Conservation (phyloP, 2,113 vertebrate genomes). For the Alouatta palliata region DNA sequence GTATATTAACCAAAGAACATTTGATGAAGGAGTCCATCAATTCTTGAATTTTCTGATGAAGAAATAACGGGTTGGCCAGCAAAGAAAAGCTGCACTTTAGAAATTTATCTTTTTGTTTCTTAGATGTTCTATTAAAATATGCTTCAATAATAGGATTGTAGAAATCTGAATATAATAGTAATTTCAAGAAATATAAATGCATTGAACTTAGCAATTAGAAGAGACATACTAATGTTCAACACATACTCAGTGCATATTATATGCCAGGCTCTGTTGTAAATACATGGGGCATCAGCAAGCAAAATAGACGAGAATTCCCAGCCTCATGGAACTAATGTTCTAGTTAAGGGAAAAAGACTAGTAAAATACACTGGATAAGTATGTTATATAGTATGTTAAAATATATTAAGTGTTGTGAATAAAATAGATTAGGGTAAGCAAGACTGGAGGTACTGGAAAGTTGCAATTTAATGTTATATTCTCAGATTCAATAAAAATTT, state of each 20-base stretch:
- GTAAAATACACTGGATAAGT: neutral
- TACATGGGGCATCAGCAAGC: neutral
- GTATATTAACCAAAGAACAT: conserved; percentile 90
- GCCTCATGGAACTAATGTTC: neutral
- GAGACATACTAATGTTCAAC: neutral
- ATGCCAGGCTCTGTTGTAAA: neutral
- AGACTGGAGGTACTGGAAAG: neutral
- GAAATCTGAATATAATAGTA: neutral
- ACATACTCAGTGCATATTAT: neutral
- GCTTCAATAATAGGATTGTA: conserved; percentile 76
- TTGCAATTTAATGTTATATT: neutral
- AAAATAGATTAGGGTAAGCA: neutral
- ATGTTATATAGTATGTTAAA: neutral
- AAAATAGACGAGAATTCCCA: neutral
- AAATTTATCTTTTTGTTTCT: conserved; percentile 93
- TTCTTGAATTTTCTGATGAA: conserved; percentile 92
- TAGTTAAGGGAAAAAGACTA: neutral
- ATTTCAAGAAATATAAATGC: neutral
- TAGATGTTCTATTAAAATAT: conserved; percentile 88
- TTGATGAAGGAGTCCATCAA: conserved; percentile 92
- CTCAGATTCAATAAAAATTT: neutral
- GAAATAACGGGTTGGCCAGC: conserved; percentile 92
- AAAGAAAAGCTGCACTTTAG: conserved; percentile 88
- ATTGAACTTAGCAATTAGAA: neutral
- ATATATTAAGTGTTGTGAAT: neutral